These are phyloP conservation scores for Grammomys dolichurus DNA, from an alignment of 2,113 vertebrate genomes.

Conservation along the genomic window DNA sequence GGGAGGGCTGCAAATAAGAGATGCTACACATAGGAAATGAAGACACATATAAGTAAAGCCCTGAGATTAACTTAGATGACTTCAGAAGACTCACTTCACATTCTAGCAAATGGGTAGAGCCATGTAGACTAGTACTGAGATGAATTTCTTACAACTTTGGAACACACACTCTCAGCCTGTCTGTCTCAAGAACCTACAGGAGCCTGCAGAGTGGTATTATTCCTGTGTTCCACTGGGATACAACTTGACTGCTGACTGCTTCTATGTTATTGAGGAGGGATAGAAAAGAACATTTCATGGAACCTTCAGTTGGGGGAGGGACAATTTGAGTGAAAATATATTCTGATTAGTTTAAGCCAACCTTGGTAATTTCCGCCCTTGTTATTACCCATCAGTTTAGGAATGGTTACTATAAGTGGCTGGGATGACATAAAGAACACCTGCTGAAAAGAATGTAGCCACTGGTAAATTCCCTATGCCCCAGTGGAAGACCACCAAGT, in stretches of 20 bases:
- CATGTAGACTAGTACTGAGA: not conserved
- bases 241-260: not conserved
- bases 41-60: not conserved
- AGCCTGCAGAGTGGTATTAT: not conserved
- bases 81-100: conserved; percentile 40
- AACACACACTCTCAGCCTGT: not conserved
- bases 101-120: conserved; percentile 5
- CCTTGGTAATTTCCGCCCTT: not conserved
- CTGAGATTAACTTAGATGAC: not conserved
- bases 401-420: not conserved
- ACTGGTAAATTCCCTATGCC: not conserved
- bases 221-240: not conserved
- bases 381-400: not conserved
- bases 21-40: not conserved
- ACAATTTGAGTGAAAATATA: not conserved
- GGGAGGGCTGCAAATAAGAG: not conserved
- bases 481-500: not conserved
- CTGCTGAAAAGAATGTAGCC: not conserved
- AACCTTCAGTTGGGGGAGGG: too few species aligned
- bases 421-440: not conserved
- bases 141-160: not conserved
- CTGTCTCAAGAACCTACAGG: not conserved
- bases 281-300: not conserved
- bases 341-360: not conserved
- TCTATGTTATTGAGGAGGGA: not conserved